These are phyloP conservation scores for Eupleurogrammus muticus DNA, from an alignment of 2,797 vertebrate genomes.

Conservation along the genomic window DNA sequence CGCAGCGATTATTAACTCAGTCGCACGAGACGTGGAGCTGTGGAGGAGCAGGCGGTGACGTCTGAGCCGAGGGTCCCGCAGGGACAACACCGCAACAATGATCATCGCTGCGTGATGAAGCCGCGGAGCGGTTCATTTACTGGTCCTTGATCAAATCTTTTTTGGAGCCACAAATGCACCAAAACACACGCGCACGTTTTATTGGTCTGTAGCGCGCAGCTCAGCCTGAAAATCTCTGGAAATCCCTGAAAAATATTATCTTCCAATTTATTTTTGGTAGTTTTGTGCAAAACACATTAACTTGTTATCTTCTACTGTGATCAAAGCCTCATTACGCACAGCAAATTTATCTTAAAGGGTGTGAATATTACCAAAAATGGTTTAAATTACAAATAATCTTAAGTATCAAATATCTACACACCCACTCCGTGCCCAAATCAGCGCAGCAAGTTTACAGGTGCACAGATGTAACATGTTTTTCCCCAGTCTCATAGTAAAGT, in stretches of 20 bases:
- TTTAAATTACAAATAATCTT: background rate
- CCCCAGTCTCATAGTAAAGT: background rate
- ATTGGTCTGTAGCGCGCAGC: background rate
- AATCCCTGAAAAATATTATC: background rate
- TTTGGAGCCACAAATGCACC: conserved; percentile 10
- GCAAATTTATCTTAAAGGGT: background rate
- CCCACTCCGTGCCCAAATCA: conserved; percentile 1
- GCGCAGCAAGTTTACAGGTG: conserved; percentile 8
- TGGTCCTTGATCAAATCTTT: conserved; percentile 21
- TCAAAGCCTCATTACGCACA: background rate
- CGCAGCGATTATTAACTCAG: conserved; percentile 76
- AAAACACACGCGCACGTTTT: conserved; percentile 5
- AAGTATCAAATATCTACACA: background rate
- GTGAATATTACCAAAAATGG: background rate
- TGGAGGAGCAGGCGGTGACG: conserved; percentile 50
- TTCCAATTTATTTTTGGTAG: background rate
- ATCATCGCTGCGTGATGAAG: conserved; percentile 64
- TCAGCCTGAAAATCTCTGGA: background rate
- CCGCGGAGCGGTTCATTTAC: conserved; percentile 69
- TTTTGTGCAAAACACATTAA: background rate
- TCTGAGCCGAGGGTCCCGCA: conserved; percentile 69
- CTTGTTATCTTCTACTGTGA: background rate
- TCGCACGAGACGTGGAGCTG: conserved; percentile 79
- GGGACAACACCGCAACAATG: conserved; percentile 67
- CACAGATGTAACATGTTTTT: conserved; percentile 2